Percentiles rank a stretch among this genome's conserved stretches.
phyloP scores from a whole-genome alignment of 2,888 invertebrate species.

The Drosophila koepferae region DNA sequence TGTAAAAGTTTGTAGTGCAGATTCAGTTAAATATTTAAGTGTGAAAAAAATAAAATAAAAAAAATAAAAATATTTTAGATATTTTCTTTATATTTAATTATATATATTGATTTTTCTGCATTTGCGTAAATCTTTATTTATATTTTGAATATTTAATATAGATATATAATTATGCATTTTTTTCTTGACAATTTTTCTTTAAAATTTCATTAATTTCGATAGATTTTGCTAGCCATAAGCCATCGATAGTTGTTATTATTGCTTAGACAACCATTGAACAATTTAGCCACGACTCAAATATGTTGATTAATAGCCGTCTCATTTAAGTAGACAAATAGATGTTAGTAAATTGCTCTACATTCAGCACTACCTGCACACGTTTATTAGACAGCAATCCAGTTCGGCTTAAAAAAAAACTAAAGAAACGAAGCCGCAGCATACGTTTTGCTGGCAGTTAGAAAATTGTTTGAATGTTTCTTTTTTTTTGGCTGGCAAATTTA shows the following conservation, averaged over 20 bases:
- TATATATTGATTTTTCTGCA: too few relatives aligned
- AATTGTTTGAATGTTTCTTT: slow-evolving; percentile 19
- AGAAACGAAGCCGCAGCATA: slow-evolving; percentile 22
- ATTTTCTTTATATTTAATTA: neutral
- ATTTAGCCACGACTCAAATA: neutral
- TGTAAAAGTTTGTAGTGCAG: neutral
- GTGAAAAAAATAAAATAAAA: neutral
- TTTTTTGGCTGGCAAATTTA: slow-evolving; percentile 25
- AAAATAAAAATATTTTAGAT: neutral
- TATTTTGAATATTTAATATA: too few relatives aligned
- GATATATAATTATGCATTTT: too few relatives aligned
- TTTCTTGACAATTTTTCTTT: too few relatives aligned
- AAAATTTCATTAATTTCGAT: too few relatives aligned
- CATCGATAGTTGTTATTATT: neutral
- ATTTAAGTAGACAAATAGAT: slow-evolving; percentile 3
- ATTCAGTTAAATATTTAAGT: neutral
- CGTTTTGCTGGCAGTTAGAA: slow-evolving; percentile 47
- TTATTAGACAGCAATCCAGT: slow-evolving; percentile 36
- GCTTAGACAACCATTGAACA: neutral
- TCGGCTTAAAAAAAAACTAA: neutral
- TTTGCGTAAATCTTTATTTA: too few relatives aligned
- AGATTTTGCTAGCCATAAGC: neutral
- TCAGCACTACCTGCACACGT: slow-evolving; percentile 25
- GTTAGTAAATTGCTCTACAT: slow-evolving; percentile 15
- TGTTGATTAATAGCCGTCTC: slow-evolving; percentile 30